Evolutionary conservation across 2,888 invertebrate genomes (phyloP).

Genomic region (Selenia dentaria): DNA sequence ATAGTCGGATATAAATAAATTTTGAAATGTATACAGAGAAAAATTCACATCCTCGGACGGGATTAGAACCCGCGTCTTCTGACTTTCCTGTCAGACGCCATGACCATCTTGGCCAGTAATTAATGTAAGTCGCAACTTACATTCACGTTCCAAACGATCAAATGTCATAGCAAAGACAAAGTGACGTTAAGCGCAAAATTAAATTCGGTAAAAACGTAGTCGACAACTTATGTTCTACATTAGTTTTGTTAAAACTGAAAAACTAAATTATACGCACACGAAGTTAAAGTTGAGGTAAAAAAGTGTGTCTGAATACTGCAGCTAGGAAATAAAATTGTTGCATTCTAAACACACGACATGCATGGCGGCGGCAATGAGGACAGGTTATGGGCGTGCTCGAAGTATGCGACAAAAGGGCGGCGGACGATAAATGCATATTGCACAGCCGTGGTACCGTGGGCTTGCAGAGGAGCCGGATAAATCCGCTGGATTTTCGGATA

Average conservation of each 20-base stretch:
- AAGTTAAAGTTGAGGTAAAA: conserved; percentile 45
- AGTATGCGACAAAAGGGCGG: conserved; percentile 62
- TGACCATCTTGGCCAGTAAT: no score
- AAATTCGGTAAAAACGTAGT: no score
- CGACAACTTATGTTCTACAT: no score
- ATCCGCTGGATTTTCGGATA: conserved; percentile 91
- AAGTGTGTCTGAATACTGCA: conserved; percentile 43
- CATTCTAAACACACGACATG: conserved; percentile 72
- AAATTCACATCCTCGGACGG: no score
- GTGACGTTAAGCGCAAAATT: no score
- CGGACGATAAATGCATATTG: conserved; percentile 62
- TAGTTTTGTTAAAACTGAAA: conserved; percentile 24
- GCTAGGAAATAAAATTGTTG: conserved; percentile 57
- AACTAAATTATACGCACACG: conserved; percentile 26
- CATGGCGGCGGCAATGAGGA: conserved; percentile 62
- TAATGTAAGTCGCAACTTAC: no score
- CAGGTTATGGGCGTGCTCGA: conserved; percentile 68
- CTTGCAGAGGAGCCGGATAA: conserved; percentile 87
- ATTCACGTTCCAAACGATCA: no score
- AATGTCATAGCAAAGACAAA: no score
- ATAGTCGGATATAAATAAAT: no score
- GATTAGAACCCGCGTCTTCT: no score
- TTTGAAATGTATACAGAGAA: no score
- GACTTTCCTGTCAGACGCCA: no score
- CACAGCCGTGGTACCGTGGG: conserved; percentile 69